Base-by-base conservation (phyloP, 2,888 invertebrate genomes). In the Ellobium chinense region DNA sequence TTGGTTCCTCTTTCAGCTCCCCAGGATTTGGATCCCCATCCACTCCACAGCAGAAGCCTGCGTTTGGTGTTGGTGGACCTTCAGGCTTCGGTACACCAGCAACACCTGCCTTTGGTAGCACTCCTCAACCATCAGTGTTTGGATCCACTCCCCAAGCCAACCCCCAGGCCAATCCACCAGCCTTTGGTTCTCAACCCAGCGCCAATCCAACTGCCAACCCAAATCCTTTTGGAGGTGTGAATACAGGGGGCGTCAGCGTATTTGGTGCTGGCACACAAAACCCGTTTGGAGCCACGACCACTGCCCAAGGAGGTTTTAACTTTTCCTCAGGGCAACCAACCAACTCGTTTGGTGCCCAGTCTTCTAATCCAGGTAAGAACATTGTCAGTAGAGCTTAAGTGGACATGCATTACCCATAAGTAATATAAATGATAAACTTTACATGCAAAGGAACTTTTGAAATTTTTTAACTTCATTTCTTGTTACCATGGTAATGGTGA, bases 161-260 rank as follows among this genome's bases (percentile, higher is more conserved):
- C 14, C 31, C 46, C n/a, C 75, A 65, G 24, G 39, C 39, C 36
- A 39, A 29, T 27, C 46, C 75, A 2, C 63, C 65, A 34, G 21
- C 75, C 14, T 75, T 75, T 65, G 75, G 65, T 2, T 74, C 74
- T 39, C 75, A 77, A 36, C 58, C 54, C 29, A 54, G 66, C 27
- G n/a, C 69, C n/a, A n/a, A n/a, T 54, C 14, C 1, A 14, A 18
- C 68, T 58, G 36, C 68, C 27, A 37, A 12, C 39, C 34, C 66
- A 18, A 27, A 36, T 12, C 54, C 63, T 5, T 76, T 76, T 76
- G 75, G 75, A 24, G 68, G 58, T 37, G 39, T 56, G 0, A 36
- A 36, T 7, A 3, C 60, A 24, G 31, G 39, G 2, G 46, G 62
- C 24, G 70, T 54, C 7, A 39, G 24, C 31, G 21, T 70, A 1